Evolutionary conservation across 1,140 invertebrate genomes (phyloP).

Genomic region (Gerris buenoi): DNA sequence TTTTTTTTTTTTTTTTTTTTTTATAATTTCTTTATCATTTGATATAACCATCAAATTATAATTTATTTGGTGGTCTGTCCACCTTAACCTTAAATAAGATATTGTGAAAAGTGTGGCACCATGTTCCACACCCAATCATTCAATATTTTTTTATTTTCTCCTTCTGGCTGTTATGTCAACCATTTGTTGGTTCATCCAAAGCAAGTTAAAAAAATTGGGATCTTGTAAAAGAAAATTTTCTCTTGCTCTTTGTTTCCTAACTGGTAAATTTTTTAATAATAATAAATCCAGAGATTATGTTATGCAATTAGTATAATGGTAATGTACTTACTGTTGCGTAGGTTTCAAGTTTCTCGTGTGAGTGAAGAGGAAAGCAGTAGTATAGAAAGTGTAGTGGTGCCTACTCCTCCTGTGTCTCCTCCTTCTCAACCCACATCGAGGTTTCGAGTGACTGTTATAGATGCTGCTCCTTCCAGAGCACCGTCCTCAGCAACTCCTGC

Average conservation of each 20-base stretch:
- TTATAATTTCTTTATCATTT: no score
- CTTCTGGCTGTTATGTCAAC: no score
- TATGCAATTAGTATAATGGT: not conserved
- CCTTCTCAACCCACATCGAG: constrained; percentile 9
- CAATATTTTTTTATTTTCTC: not conserved
- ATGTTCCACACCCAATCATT: not conserved
- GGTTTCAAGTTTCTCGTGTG: constrained; percentile 42
- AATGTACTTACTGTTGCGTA: constrained; percentile 28
- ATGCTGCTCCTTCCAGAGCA: not conserved
- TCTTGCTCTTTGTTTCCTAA: not conserved
- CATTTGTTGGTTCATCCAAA: no score
- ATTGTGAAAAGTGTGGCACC: constrained; percentile 33
- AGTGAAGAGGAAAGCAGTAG: constrained; percentile 28
- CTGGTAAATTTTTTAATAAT: not conserved
- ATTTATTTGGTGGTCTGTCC: no score
- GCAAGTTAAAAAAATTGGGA: no score
- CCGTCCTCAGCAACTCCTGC: constrained; percentile 10
- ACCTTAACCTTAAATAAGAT: no score
- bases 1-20: no score
- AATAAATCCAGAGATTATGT: not conserved
- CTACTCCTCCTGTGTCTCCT: constrained; percentile 15
- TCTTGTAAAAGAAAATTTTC: not conserved
- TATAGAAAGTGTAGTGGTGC: not conserved
- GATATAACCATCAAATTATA: no score
- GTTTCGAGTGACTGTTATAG: constrained; percentile 20